A percentile compares a stretch with the other conserved stretches of the same genome.
phyloP scores from a whole-genome alignment of 2,888 invertebrate species.

The Abrostola triplasia region DNA sequence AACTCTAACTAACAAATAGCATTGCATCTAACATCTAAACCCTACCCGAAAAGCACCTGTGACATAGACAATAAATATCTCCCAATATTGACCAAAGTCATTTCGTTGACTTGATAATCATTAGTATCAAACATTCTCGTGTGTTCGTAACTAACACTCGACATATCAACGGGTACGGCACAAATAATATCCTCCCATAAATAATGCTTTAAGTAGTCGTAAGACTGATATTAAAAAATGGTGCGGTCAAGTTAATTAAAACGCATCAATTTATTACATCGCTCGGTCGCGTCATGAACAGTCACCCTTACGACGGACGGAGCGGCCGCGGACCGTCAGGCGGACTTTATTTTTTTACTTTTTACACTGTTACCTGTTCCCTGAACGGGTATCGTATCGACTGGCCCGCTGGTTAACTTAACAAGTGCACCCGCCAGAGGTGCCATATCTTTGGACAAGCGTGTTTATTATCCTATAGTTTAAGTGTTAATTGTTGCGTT shows the following conservation, averaged over 20 bases:
- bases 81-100: slow-evolving; percentile 19
- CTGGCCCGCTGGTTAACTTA: slow-evolving; percentile 79
- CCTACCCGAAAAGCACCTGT: no score
- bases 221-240: slow-evolving; percentile 4
- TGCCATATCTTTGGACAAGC: slow-evolving; percentile 66
- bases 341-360: slow-evolving; percentile 76
- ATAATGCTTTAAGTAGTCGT: slow-evolving; percentile 2
- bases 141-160: slow-evolving; percentile 6
- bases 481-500: slow-evolving; percentile 4
- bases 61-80: neutral
- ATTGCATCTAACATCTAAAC: no score
- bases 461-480: slow-evolving; percentile 26
- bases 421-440: slow-evolving; percentile 83
- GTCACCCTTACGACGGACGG: slow-evolving; percentile 58
- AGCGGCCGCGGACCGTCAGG: slow-evolving; percentile 73
- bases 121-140: slow-evolving; percentile 10
- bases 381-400: slow-evolving; percentile 78
- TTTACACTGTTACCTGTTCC: slow-evolving; percentile 85
- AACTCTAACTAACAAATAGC: no score
- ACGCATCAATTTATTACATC: slow-evolving; percentile 1
- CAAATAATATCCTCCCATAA: neutral
- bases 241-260: slow-evolving; percentile 6
- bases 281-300: slow-evolving; percentile 52
- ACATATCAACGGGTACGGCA: neutral
- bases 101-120: neutral